A percentile compares a stretch with the other conserved stretches of the same genome.
These are phyloP conservation scores for Octopus sinensis DNA, from an alignment of 1,140 invertebrate genomes.

Conservation along the genomic window DNA sequence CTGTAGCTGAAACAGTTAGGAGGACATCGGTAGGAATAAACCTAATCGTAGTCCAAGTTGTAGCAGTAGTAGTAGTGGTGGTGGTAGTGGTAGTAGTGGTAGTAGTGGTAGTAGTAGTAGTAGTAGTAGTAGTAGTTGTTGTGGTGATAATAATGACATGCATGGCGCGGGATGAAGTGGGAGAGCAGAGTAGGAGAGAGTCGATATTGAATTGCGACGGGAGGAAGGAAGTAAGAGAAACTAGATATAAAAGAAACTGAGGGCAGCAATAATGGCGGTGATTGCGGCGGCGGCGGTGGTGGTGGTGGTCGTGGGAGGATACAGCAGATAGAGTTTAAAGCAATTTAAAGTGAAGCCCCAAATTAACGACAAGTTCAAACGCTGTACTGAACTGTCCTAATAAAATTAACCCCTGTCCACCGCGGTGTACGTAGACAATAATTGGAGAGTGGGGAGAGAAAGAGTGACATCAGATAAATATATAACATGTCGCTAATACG, in stretches of 20 bases:
- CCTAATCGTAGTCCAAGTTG: slow-evolving; percentile 1
- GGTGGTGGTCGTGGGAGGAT: not conserved
- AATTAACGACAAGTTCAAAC: not conserved
- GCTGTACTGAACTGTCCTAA: not conserved
- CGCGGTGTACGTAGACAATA: not conserved
- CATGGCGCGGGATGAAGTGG: not conserved
- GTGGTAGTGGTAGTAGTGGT: slow-evolving; percentile 1
- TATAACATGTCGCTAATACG: not conserved
- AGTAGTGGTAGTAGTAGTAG: slow-evolving; percentile 11
- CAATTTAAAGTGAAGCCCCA: not conserved
- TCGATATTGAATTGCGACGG: not conserved
- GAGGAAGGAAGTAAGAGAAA: not conserved
- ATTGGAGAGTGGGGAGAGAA: not conserved
- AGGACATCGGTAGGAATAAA: not conserved
- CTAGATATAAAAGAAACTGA: not conserved
- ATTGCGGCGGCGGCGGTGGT: not conserved
- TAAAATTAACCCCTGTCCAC: not conserved
- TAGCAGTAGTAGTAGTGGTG: not conserved
- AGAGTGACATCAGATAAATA: no score
- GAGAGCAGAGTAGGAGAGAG: not conserved
- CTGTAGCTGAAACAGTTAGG: slow-evolving; percentile 3
- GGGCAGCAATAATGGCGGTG: not conserved
- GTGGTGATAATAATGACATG: not conserved
- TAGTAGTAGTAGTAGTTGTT: slow-evolving; percentile 5
- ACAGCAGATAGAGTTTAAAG: not conserved